Conservation (phyloP, 2,113 vertebrate genomes). For the Sigmodon hispidus region DNA sequence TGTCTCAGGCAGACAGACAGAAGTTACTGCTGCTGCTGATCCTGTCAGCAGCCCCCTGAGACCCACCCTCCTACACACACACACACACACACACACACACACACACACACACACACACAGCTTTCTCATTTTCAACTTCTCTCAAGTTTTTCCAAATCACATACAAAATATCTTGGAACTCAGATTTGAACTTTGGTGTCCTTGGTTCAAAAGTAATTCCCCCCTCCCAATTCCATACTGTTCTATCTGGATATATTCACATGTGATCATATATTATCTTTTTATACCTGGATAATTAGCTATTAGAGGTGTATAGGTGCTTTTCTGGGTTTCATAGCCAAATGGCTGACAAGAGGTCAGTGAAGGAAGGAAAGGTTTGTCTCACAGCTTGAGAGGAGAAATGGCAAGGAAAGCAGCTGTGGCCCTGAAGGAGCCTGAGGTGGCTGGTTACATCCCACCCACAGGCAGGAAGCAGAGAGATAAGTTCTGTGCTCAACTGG, state of each 20-base stretch:
- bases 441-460: neutral
- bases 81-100: neutral
- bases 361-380: neutral
- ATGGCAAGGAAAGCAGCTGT: neutral
- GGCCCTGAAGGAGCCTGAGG: neutral
- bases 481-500: too few species aligned
- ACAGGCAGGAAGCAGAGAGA: neutral
- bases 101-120: neutral
- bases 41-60: neutral
- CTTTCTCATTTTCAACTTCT: neutral
- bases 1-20: neutral
- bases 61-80: neutral
- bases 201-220: constrained; percentile 17
- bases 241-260: neutral
- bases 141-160: neutral
- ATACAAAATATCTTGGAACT: neutral
- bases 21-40: neutral
- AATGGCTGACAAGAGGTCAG: neutral
- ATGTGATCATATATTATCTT: neutral
- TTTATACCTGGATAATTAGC: neutral
- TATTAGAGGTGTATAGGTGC: neutral
- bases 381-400: neutral
- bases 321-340: neutral
- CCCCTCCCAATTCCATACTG: neutral
- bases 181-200: neutral